A percentile compares a stretch with the other conserved stretches of the same genome.
Conservation (phyloP, 1,140 invertebrate species). For the Drosophila takahashii region DNA sequence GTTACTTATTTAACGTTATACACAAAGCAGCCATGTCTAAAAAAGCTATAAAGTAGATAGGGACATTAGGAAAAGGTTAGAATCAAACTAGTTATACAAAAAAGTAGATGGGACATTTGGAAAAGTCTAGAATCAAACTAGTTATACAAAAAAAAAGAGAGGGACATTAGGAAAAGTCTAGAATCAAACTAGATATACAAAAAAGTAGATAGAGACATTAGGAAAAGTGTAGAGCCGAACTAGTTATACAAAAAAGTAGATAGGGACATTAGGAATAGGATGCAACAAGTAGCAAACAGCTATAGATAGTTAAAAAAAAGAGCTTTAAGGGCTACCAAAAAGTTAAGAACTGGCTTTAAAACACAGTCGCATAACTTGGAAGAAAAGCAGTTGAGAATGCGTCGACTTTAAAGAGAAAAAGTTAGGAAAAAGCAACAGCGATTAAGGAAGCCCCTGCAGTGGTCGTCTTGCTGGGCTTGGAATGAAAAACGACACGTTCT, state of each 20-base stretch:
- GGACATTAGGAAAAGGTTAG: background rate
- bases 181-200: too few species aligned
- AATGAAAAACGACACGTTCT: constrained; percentile 80
- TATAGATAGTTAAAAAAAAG: background rate
- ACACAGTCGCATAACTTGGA: background rate
- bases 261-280: background rate
- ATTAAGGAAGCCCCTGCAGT: constrained; percentile 74
- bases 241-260: too few species aligned
- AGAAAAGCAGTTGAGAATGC: constrained; percentile 12
- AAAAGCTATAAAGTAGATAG: background rate
- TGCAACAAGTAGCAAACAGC: background rate
- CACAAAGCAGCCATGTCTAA: too few species aligned
- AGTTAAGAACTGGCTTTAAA: constrained; percentile 1
- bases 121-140: too few species aligned
- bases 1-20: too few species aligned
- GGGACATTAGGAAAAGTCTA: too few species aligned
- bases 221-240: too few species aligned
- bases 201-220: too few species aligned
- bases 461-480: constrained; percentile 54
- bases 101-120: too few species aligned
- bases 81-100: too few species aligned
- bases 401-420: constrained; percentile 14
- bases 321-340: background rate
- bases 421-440: constrained; percentile 26
- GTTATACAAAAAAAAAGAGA: too few species aligned